phyloP scores from a whole-genome alignment of 64 coral and sea anemone species.

The Astreopora myriophthalma region DNA sequence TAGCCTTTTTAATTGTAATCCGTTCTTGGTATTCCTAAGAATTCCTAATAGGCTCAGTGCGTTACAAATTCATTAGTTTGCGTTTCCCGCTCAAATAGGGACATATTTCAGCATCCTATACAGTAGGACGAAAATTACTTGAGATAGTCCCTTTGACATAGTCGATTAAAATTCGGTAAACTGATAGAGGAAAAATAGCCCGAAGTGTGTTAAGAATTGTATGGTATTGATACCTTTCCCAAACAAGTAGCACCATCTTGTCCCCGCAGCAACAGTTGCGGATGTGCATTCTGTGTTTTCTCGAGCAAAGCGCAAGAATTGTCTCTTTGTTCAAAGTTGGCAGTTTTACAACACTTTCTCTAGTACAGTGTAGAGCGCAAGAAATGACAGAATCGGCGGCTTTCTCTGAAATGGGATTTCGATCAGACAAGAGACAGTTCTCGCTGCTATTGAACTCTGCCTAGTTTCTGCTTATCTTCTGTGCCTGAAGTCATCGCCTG shows the following conservation, averaged over 20 bases:
- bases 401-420: neutral
- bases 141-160: neutral
- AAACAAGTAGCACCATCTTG: neutral
- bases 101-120: too few relatives aligned
- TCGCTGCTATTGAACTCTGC: neutral
- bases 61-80: too few relatives aligned
- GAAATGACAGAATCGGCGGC: neutral
- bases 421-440: neutral
- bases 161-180: neutral
- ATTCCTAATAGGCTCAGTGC: too few relatives aligned
- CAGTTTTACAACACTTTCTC: neutral
- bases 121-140: too few relatives aligned
- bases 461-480: neutral
- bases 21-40: too few relatives aligned
- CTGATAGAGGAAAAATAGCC: neutral
- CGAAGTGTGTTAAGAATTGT: neutral
- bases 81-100: too few relatives aligned
- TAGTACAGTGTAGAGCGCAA: neutral
- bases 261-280: neutral
- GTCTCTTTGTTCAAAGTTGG: neutral
- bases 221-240: neutral
- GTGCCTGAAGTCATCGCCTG: neutral
- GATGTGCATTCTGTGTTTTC: neutral
- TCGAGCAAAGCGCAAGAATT: neutral
- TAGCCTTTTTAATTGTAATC: too few relatives aligned